Conservation (phyloP, 2,113 vertebrate genomes). For the human region GRCh38 chr19:13962001-13962500, state of each 20-base stretch:
- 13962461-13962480: slow-evolving; percentile 73
- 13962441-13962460: slow-evolving; percentile 54
- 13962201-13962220: background rate
- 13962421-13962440: slow-evolving; percentile 37
- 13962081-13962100: background rate
- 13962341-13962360: slow-evolving; percentile 61
- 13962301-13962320: slow-evolving; percentile 77
- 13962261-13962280: slow-evolving; percentile 51
- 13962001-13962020: background rate
- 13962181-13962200: slow-evolving; percentile 58
- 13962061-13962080: background rate
- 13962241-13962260: slow-evolving; percentile 57
- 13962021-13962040: slow-evolving; percentile 65
- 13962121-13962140: slow-evolving; percentile 59
- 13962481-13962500: slow-evolving; percentile 74
- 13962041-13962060: slow-evolving; percentile 56
- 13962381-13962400: background rate
- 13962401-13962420: background rate
- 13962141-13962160: slow-evolving; percentile 73
- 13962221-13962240: slow-evolving; percentile 35
- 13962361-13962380: background rate
- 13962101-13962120: slow-evolving; percentile 29
- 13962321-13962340: slow-evolving; percentile 65
- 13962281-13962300: slow-evolving; percentile 42
- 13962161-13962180: slow-evolving; percentile 79